A percentile compares a stretch with the other conserved stretches of the same genome.
Evolutionary conservation across 2,888 invertebrate species (phyloP).

Genomic region (Tiphia femorata): DNA sequence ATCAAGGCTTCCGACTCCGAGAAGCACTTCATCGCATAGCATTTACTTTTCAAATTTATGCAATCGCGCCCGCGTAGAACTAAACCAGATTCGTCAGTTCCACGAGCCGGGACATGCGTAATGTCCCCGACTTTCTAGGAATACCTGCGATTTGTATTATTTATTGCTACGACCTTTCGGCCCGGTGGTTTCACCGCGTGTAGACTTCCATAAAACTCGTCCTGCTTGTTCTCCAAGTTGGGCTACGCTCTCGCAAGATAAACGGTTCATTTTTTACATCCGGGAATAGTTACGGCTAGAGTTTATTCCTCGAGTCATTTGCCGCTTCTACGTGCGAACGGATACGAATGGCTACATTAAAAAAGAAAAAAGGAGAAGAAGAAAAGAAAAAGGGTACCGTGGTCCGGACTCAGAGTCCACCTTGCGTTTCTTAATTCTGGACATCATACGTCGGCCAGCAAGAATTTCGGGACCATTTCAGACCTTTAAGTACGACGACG

Average conservation of each 20-base stretch:
- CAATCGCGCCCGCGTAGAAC: slow-evolving; percentile 47
- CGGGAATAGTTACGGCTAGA: not conserved
- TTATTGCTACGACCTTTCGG: slow-evolving; percentile 65
- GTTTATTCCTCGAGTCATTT: no score
- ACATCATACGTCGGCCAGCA: no score
- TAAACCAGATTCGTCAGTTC: slow-evolving; percentile 51
- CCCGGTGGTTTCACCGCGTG: slow-evolving; percentile 59
- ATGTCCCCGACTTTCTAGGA: slow-evolving; percentile 55
- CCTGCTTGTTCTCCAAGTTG: slow-evolving; percentile 26
- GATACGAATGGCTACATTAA: no score
- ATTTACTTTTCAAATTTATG: slow-evolving; percentile 47
- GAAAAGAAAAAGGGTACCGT: not conserved
- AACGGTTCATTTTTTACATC: not conserved
- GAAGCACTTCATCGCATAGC: no score
- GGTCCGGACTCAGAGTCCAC: no score
- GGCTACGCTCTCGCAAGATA: not conserved
- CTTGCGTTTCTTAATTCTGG: no score
- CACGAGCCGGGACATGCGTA: slow-evolving; percentile 48
- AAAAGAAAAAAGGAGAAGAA: not conserved
- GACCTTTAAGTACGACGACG: no score
- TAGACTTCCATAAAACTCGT: slow-evolving; percentile 54
- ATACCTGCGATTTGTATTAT: slow-evolving; percentile 60
- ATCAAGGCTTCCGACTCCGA: no score
- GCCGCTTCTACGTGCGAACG: no score
- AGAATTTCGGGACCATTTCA: no score